Percentiles rank a stretch among this genome's conserved stretches.
These are phyloP conservation scores for Spodoptera exigua DNA, from an alignment of 2,888 invertebrate genomes.

Conservation along the genomic window DNA sequence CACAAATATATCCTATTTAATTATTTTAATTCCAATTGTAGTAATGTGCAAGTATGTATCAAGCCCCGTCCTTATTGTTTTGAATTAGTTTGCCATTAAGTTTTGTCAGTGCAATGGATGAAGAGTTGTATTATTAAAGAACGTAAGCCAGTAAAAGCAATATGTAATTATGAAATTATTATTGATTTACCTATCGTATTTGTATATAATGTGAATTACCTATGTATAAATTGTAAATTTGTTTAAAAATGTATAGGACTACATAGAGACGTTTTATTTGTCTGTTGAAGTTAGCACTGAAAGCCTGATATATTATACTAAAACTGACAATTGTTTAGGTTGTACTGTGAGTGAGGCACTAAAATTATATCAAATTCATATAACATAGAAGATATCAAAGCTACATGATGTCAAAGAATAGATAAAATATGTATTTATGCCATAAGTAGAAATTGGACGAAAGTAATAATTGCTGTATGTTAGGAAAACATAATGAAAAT, in stretches of 20 bases:
- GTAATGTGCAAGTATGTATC: constrained; percentile 52
- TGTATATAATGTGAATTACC: constrained; percentile 62
- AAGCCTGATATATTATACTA: constrained; percentile 24
- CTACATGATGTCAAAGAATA: constrained; percentile 17
- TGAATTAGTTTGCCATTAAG: constrained; percentile 37
- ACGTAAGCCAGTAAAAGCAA: constrained; percentile 62
- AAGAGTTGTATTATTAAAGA: constrained; percentile 41
- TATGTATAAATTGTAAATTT: constrained; percentile 65
- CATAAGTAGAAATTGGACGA: neutral
- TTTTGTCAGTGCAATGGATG: constrained; percentile 38
- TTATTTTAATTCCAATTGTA: constrained; percentile 28
- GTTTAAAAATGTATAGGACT: constrained; percentile 41
- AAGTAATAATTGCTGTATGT: too few relatives aligned
- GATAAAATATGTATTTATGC: neutral
- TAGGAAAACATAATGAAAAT: neutral
- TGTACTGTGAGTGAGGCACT: constrained; percentile 41
- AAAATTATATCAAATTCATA: constrained; percentile 41
- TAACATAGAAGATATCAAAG: constrained; percentile 21
- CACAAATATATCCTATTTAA: constrained; percentile 5
- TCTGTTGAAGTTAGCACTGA: constrained; percentile 29
- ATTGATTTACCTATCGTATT: constrained; percentile 57
- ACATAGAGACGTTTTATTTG: constrained; percentile 30
- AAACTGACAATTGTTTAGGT: constrained; percentile 34
- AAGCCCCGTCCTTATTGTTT: constrained; percentile 57
- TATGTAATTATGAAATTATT: constrained; percentile 52